Conservation (phyloP, 2,113 vertebrate species). For the Grammomys surdaster region DNA sequence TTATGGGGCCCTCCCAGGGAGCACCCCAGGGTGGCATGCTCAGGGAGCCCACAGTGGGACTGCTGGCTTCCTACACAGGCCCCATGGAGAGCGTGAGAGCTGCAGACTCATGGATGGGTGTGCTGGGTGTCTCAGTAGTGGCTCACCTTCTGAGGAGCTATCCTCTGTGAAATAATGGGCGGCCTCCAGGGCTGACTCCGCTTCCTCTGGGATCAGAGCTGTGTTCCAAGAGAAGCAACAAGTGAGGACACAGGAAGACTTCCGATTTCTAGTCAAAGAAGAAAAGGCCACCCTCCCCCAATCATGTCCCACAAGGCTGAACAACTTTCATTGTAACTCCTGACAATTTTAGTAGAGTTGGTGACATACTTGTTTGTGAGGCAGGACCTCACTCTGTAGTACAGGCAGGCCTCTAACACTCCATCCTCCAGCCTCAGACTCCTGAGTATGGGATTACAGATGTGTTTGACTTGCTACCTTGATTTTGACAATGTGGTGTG, state of each 20-base stretch:
- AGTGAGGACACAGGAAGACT: background rate
- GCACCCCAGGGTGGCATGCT: background rate
- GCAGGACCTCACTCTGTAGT: background rate
- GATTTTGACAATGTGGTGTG: background rate
- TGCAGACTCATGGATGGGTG: background rate
- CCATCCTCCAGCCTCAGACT: background rate
- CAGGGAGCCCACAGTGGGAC: background rate
- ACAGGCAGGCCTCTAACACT: background rate
- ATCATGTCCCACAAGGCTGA: fast-evolving
- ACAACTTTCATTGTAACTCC: fast-evolving
- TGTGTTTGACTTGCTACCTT: background rate
- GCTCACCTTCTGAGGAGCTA: constrained; percentile 89
- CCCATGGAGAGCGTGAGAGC: background rate
- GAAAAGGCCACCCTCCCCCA: fast-evolving
- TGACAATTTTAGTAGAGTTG: background rate
- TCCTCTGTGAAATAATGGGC: constrained; percentile 95
- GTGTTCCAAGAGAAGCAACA: constrained; percentile 55
- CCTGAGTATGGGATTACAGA: background rate
- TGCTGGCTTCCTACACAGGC: fast-evolving
- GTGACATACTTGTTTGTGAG: background rate
- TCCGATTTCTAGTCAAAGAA: background rate
- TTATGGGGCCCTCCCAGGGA: background rate
- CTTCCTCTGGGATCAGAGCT: constrained; percentile 95
- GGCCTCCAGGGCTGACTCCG: constrained; percentile 96
- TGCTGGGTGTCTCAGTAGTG: fast-evolving